These are phyloP conservation scores for Prorops nasuta DNA, from an alignment of 1,140 invertebrate genomes.

Conservation along the genomic window DNA sequence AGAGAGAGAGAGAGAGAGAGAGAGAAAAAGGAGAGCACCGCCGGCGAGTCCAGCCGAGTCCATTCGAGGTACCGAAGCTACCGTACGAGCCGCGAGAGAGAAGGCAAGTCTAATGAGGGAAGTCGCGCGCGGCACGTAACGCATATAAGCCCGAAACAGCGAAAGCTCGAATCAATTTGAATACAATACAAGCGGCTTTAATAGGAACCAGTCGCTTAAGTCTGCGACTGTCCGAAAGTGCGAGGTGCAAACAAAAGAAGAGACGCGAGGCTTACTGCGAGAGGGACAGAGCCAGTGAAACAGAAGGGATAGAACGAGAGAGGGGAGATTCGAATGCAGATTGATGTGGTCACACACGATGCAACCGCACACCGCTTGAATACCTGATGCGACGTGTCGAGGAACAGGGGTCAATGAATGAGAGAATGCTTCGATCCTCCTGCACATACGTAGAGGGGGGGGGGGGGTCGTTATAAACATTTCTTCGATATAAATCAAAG, in stretches of 20 bases:
- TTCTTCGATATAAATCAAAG: neutral
- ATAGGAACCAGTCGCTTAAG: conserved; percentile 28
- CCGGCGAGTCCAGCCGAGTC: too few relatives aligned
- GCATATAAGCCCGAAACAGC: neutral
- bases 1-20: neutral
- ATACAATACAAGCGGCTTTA: conserved; percentile 50
- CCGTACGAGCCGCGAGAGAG: neutral
- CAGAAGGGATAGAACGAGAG: conserved; percentile 11
- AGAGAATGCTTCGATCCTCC: too few relatives aligned
- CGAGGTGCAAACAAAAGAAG: conserved; percentile 48
- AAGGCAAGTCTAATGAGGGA: too few relatives aligned
- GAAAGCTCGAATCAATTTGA: conserved; percentile 43
- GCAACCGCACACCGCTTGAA: conserved; percentile 44
- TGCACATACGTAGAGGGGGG: conserved; percentile 4
- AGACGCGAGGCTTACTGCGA: too few relatives aligned
- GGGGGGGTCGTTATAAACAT: neutral
- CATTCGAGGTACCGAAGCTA: conserved; percentile 2
- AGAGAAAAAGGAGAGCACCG: too few relatives aligned
- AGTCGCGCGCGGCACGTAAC: too few relatives aligned
- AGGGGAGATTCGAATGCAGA: conserved; percentile 43
- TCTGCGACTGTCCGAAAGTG: conserved; percentile 41
- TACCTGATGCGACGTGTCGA: conserved; percentile 33
- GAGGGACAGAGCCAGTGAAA: conserved; percentile 2
- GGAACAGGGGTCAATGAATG: conserved; percentile 33
- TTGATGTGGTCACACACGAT: conserved; percentile 56